A percentile compares a stretch with the other conserved stretches of the same genome.
These are phyloP conservation scores for Pseudotriccus pelzelni DNA, from an alignment of 2,797 vertebrate species.

Conservation along the genomic window DNA sequence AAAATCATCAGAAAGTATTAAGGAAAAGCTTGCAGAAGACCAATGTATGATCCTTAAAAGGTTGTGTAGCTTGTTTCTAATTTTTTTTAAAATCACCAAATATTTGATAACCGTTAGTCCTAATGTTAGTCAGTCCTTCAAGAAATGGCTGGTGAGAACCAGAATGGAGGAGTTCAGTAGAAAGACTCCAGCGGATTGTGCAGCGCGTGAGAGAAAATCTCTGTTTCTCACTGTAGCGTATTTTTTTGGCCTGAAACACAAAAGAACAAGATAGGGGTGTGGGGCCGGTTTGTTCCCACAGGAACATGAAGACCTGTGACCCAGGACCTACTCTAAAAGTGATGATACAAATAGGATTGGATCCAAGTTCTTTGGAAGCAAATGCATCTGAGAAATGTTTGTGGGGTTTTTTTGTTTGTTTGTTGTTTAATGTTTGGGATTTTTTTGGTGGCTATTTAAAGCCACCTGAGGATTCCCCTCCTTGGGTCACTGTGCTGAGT, in stretches of 20 bases:
- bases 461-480: background rate
- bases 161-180: background rate
- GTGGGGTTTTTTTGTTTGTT: rapidly evolving
- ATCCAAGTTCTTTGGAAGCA: background rate
- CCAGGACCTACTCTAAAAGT: background rate
- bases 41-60: background rate
- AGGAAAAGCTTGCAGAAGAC: background rate
- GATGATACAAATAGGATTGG: background rate
- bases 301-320: background rate
- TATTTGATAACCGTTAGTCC: constrained; percentile 3
- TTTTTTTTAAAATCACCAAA: constrained; percentile 1
- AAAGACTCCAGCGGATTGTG: background rate
- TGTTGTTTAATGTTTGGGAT: background rate
- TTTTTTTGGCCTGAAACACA: background rate
- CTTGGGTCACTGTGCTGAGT: rapidly evolving
- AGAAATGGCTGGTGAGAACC: background rate
- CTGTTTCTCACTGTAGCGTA: background rate
- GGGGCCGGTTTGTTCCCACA: background rate
- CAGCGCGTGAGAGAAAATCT: background rate
- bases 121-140: background rate
- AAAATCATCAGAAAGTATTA: background rate
- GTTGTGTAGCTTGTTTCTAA: background rate
- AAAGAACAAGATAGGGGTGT: background rate
- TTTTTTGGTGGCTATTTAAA: background rate
- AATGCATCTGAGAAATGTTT: background rate